phyloP scores from a whole-genome alignment of 2,797 vertebrate species.

The Sebastes nivosus region DNA sequence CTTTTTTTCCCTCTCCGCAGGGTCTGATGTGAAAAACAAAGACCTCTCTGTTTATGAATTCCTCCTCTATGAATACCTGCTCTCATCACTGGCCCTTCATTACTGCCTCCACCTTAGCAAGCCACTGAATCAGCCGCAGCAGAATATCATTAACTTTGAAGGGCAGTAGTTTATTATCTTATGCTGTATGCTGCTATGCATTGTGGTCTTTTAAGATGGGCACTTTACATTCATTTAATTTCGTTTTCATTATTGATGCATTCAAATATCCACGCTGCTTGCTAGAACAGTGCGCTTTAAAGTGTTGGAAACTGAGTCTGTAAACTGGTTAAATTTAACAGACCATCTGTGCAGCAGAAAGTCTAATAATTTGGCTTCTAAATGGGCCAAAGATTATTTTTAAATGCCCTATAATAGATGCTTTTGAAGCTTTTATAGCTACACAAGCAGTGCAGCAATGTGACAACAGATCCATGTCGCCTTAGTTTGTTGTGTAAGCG shows the following conservation, averaged over 20 bases:
- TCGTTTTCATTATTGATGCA: neutral
- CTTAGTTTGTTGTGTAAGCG: neutral
- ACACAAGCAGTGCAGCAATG: neutral
- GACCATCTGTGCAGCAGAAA: neutral
- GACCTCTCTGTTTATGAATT: slow-evolving; percentile 44
- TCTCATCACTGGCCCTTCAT: slow-evolving; percentile 21
- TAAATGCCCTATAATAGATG: neutral
- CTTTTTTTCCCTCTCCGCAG: neutral
- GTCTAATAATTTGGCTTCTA: neutral
- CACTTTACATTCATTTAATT: neutral
- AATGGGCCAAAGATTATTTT: neutral
- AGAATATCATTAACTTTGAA: slow-evolving; percentile 15
- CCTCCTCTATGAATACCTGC: slow-evolving; percentile 42
- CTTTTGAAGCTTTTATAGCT: neutral
- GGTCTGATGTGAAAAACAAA: slow-evolving; percentile 54
- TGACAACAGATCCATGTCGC: neutral
- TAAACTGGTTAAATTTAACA: neutral
- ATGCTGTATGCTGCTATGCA: neutral
- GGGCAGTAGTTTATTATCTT: neutral
- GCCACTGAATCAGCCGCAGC: slow-evolving; percentile 7
- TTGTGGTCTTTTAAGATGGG: neutral
- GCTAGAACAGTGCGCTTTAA: neutral
- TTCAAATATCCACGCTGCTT: neutral
- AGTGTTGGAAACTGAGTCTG: neutral
- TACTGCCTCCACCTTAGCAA: slow-evolving; percentile 5